A percentile compares a stretch with the other conserved stretches of the same genome.
These are phyloP conservation scores for Zoroaster sp. DNA, from an alignment of 53 echinoderm and acorn worm genomes.

Conservation along the genomic window DNA sequence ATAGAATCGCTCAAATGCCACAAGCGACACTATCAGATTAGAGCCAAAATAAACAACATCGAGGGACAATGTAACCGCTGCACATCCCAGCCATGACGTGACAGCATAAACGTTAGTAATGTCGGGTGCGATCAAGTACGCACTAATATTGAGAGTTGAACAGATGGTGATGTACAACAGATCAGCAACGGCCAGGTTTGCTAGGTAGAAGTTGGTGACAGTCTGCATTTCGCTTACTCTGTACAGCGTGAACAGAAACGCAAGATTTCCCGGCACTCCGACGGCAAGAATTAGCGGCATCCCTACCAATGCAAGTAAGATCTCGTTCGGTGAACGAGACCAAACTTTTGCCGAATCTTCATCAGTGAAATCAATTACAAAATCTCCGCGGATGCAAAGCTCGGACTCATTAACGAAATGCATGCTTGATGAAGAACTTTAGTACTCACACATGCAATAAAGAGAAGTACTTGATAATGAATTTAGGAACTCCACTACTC, in stretches of 20 bases:
- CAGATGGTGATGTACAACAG: background rate
- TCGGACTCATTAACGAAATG: background rate
- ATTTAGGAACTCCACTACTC: too few relatives aligned
- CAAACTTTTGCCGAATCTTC: background rate
- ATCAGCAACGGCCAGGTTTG: constrained; percentile 9
- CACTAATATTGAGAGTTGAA: background rate
- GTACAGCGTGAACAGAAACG: background rate
- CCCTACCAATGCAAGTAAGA: background rate
- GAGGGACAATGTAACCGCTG: background rate
- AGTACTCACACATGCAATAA: too few relatives aligned
- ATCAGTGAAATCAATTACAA: background rate
- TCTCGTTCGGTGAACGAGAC: background rate
- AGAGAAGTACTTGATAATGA: background rate
- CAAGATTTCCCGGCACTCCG: background rate
- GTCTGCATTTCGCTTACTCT: background rate
- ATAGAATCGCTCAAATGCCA: background rate
- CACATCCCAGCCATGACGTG: background rate
- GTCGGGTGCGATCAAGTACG: background rate
- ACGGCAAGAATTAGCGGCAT: background rate
- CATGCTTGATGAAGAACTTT: too few relatives aligned
- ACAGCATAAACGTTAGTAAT: background rate
- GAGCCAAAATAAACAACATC: background rate
- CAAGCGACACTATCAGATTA: background rate
- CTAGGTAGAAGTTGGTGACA: background rate
- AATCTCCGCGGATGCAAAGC: background rate